Conservation (phyloP, 1,140 invertebrate species). For the Ephestia elutella region DNA sequence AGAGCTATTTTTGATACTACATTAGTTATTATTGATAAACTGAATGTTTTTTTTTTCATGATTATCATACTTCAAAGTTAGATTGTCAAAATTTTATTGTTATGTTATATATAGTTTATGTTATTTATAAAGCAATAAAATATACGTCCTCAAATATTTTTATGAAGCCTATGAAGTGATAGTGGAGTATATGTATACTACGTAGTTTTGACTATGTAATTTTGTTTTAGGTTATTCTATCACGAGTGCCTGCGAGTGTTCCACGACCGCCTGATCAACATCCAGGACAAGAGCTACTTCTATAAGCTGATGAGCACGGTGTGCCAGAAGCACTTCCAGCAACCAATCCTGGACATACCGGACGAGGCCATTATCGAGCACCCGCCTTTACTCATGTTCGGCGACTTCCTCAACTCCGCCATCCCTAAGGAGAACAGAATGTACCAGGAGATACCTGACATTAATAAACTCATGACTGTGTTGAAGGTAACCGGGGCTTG, state of each 20-base stretch:
- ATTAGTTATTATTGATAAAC: too few relatives aligned
- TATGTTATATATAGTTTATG: too few relatives aligned
- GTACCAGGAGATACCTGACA: constrained; percentile 89
- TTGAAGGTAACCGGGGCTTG: constrained; percentile 72
- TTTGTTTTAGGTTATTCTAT: constrained; percentile 83
- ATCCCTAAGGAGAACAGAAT: constrained; percentile 82
- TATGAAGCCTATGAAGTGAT: too few relatives aligned
- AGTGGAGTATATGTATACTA: too few relatives aligned
- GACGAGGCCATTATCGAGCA: constrained; percentile 79
- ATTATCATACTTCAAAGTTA: too few relatives aligned
- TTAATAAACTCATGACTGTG: constrained; percentile 82
- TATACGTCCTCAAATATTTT: too few relatives aligned
- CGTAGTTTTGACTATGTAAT: too few relatives aligned
- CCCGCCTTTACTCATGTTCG: constrained; percentile 84
- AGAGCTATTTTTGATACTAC: too few relatives aligned
- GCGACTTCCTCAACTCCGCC: constrained; percentile 89
- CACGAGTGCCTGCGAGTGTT: constrained; percentile 93
- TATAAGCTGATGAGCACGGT: constrained; percentile 80
- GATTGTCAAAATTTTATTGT: too few relatives aligned
- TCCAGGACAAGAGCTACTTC: constrained; percentile 86
- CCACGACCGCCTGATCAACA: constrained; percentile 90
- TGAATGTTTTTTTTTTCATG: too few relatives aligned
- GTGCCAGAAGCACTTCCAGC: constrained; percentile 77
- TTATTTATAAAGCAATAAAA: too few relatives aligned
- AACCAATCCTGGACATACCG: constrained; percentile 79